phyloP scores from a whole-genome alignment of 2,797 vertebrate species.

The Heliangelus exortis region DNA sequence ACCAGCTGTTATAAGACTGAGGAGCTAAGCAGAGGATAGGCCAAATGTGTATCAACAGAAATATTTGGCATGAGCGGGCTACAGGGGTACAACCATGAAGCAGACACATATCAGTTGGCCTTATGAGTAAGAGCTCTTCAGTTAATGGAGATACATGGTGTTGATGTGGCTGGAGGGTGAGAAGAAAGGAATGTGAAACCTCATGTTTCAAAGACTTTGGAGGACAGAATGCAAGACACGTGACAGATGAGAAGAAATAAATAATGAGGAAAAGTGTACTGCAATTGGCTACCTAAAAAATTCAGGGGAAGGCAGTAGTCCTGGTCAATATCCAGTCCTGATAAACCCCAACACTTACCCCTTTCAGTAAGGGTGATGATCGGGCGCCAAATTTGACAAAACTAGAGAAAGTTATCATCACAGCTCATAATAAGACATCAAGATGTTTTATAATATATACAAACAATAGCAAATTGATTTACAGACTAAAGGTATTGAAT shows the following conservation, averaged over 20 bases:
- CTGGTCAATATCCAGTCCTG: background rate
- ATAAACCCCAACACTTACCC: background rate
- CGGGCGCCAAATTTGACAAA: background rate
- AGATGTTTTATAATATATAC: background rate
- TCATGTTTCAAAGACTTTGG: background rate
- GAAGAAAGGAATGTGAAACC: background rate
- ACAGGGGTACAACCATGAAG: background rate
- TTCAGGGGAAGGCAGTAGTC: background rate
- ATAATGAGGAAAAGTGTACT: background rate
- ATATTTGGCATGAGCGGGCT: background rate
- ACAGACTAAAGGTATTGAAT: background rate
- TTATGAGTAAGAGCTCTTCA: background rate
- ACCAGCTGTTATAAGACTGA: background rate
- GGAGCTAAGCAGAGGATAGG: background rate
- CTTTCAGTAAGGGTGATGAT: background rate
- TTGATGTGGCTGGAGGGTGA: background rate
- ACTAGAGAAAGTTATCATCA: background rate
- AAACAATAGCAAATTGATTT: background rate
- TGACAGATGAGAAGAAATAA: background rate
- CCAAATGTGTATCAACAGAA: background rate
- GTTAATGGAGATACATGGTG: background rate
- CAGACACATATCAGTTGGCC: background rate
- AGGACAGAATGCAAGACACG: background rate
- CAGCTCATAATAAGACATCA: background rate
- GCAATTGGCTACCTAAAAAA: background rate